Percentiles rank a stretch among this genome's conserved stretches.
Evolutionary conservation across 2,113 vertebrate species (phyloP).

Genomic region (Rhinichthys klamathensis): DNA sequence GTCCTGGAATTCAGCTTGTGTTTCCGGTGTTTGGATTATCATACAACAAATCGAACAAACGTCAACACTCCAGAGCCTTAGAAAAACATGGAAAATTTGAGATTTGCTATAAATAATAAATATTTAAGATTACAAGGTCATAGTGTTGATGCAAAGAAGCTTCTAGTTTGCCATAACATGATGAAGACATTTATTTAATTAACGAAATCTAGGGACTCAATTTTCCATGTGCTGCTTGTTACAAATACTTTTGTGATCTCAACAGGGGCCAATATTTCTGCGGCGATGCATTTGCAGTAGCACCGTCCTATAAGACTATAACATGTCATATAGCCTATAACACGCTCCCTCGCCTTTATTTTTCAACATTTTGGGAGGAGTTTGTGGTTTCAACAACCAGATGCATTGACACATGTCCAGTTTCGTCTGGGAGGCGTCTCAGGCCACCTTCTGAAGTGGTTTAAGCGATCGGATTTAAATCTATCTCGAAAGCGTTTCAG

Average conservation of each 20-base stretch:
- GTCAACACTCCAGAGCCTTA: not conserved
- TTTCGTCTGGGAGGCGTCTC: no score
- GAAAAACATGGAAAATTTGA: not conserved
- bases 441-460: no score
- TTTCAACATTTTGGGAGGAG: no score
- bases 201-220: not conserved
- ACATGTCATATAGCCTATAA: no score
- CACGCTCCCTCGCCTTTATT: no score
- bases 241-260: not conserved
- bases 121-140: conserved; percentile 21
- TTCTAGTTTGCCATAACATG: not conserved
- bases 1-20: conserved; percentile 2
- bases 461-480: no score
- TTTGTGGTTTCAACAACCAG: no score
- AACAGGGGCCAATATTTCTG: not conserved
- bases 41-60: not conserved
- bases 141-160: not conserved
- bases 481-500: no score
- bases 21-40: conserved; percentile 9
- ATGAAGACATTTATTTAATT: not conserved
- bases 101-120: conserved; percentile 5
- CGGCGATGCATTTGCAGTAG: no score
- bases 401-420: no score
- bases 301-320: no score
- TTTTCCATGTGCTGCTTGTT: not conserved